Conservation (phyloP, 1,140 invertebrate genomes). For the Cyphomyrmex costatus region DNA sequence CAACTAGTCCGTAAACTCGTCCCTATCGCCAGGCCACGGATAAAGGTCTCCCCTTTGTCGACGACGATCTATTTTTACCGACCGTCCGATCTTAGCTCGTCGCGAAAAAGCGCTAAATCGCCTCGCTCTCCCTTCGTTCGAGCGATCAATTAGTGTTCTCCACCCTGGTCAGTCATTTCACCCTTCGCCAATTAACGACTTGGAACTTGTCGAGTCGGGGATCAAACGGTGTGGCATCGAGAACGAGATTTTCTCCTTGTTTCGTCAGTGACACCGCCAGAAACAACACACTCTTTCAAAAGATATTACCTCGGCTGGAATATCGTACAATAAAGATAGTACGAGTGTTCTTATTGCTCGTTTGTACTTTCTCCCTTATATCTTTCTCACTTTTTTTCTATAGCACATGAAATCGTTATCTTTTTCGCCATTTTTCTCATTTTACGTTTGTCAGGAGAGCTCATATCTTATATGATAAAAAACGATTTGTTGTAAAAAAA, state of each 20-base stretch:
- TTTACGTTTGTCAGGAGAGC: not conserved
- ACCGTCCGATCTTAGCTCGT: conserved; percentile 70
- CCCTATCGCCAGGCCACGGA: conserved; percentile 69
- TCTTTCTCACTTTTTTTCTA: not conserved
- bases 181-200: conserved; percentile 52
- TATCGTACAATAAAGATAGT: conserved; percentile 42
- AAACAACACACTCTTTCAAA: conserved; percentile 28
- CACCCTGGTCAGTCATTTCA: conserved; percentile 47
- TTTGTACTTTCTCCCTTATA: conserved; percentile 20
- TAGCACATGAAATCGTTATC: not conserved
- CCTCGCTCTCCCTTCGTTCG: conserved; percentile 52
- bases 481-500: conserved; percentile 12
- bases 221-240: conserved; percentile 27
- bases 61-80: conserved; percentile 74
- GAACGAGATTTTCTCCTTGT: conserved; percentile 33
- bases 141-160: conserved; percentile 58
- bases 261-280: not conserved
- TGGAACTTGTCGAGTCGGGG: conserved; percentile 25
- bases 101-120: conserved; percentile 75
- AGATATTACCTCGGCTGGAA: conserved; percentile 28
- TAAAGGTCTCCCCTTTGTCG: conserved; percentile 74
- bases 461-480: not conserved
- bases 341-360: conserved; percentile 32
- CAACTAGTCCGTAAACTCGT: conserved; percentile 74
- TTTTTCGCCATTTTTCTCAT: not conserved